Conservation (phyloP, 2,797 vertebrate species). For the Zalophus californianus region DNA sequence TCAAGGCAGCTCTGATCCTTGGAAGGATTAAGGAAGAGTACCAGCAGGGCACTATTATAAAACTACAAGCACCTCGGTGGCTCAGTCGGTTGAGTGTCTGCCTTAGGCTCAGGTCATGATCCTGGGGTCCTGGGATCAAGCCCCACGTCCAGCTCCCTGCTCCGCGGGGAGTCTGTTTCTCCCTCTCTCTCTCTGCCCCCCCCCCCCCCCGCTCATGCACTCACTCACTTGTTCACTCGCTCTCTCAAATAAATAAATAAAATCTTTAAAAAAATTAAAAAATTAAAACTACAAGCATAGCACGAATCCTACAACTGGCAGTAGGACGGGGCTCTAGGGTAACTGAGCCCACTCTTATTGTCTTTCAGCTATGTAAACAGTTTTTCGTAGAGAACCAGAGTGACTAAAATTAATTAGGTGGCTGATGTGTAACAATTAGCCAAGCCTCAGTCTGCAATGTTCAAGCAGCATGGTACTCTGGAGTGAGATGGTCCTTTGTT, state of each 20-base stretch:
- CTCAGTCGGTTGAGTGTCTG: neutral
- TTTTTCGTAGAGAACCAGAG: constrained; percentile 25
- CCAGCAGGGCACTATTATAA: neutral
- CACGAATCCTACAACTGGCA: neutral
- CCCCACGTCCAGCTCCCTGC: neutral
- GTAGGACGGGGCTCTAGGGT: neutral
- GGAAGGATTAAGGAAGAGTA: neutral
- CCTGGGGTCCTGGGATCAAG: neutral
- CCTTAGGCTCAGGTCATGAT: neutral
- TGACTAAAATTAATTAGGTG: neutral
- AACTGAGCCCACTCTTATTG: neutral
- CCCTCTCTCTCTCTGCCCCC: neutral
- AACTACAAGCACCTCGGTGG: neutral
- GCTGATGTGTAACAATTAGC: neutral
- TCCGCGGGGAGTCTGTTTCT: neutral
- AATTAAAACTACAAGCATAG: neutral
- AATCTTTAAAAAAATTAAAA: neutral
- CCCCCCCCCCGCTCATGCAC: neutral
- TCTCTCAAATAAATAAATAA: neutral
- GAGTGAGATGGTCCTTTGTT: neutral
- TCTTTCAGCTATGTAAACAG: neutral
- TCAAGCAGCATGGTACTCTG: neutral
- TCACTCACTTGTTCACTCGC: no score
- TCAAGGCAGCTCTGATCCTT: constrained; percentile 22
- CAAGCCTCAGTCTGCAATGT: neutral